Percentiles rank a stretch among this genome's conserved stretches.
Evolutionary conservation across 2,888 invertebrate genomes (phyloP).

Genomic region (Argynnis bischoffii): DNA sequence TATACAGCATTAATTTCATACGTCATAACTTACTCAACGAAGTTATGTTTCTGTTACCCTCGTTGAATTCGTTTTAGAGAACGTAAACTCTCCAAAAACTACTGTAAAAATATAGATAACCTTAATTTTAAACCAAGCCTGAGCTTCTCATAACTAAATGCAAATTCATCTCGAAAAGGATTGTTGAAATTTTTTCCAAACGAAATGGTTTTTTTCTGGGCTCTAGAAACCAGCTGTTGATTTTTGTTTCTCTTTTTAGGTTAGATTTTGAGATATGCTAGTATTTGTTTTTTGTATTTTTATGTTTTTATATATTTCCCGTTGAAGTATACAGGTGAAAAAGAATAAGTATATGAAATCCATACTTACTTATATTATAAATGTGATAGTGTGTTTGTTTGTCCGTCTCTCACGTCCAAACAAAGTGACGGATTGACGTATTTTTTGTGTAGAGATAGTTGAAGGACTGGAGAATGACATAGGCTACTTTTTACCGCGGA

Average conservation of each 20-base stretch:
- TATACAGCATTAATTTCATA: too few species aligned
- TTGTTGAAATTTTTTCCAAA: slow-evolving; percentile 29
- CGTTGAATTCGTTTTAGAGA: not conserved
- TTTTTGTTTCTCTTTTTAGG: slow-evolving; percentile 7
- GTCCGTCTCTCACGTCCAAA: too few species aligned
- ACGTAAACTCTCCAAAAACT: slow-evolving; percentile 7
- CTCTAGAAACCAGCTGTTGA: slow-evolving; percentile 12
- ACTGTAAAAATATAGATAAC: slow-evolving; percentile 25
- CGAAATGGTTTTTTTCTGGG: slow-evolving; percentile 15
- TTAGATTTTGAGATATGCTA: not conserved
- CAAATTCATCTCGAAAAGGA: slow-evolving; percentile 33
- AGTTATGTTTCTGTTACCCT: not conserved
- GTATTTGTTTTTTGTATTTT: not conserved
- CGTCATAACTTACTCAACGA: not conserved
- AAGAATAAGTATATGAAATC: too few species aligned
- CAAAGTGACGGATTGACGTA: too few species aligned
- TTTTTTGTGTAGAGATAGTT: too few species aligned
- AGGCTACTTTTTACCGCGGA: too few species aligned
- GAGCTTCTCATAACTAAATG: slow-evolving; percentile 26
- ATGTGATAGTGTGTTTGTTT: too few species aligned
- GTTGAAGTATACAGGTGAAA: not conserved
- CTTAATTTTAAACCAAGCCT: slow-evolving; percentile 23
- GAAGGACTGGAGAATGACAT: too few species aligned
- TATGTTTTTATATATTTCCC: not conserved
- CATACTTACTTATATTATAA: too few species aligned